Conservation (phyloP, 2,888 invertebrate genomes). For the Anaspis maculata region DNA sequence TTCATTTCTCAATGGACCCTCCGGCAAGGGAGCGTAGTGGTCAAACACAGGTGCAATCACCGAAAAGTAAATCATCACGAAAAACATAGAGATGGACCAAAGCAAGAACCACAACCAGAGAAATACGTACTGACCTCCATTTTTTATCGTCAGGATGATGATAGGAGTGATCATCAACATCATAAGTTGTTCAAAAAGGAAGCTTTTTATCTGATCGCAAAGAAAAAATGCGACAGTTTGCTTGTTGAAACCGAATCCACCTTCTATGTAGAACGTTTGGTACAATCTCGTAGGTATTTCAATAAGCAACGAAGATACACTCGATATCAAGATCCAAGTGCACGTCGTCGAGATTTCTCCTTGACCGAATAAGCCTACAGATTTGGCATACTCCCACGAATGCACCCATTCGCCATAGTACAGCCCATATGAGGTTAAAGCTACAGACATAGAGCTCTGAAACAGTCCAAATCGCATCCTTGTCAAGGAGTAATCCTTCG, state of each 20-base stretch:
- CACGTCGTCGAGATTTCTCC: constrained; percentile 74
- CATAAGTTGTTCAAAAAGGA: constrained; percentile 67
- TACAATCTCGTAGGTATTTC: constrained; percentile 81
- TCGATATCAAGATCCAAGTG: constrained; percentile 66
- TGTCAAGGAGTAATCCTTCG: no score
- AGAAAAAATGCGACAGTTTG: constrained; percentile 87
- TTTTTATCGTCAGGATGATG: constrained; percentile 73
- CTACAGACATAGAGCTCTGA: no score
- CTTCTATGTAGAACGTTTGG: constrained; percentile 86
- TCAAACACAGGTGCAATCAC: constrained; percentile 97
- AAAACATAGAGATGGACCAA: constrained; percentile 67
- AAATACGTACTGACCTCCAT: constrained; percentile 92
- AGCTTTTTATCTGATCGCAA: constrained; percentile 84
- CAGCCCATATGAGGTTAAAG: no score
- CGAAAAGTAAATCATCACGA: constrained; percentile 88
- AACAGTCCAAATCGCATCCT: no score
- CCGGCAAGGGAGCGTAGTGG: constrained; percentile 91
- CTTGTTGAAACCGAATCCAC: constrained; percentile 96
- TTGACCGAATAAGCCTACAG: no score
- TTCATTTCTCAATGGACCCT: constrained; percentile 75
- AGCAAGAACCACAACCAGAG: constrained; percentile 93
- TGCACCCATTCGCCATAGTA: no score
- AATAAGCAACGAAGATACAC: constrained; percentile 58
- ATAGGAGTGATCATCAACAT: constrained; percentile 72
- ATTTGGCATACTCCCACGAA: no score